A percentile compares a stretch with the other conserved stretches of the same genome.
phyloP scores from a whole-genome alignment of 2,797 vertebrate genomes.

The Eospalax fontanierii region DNA sequence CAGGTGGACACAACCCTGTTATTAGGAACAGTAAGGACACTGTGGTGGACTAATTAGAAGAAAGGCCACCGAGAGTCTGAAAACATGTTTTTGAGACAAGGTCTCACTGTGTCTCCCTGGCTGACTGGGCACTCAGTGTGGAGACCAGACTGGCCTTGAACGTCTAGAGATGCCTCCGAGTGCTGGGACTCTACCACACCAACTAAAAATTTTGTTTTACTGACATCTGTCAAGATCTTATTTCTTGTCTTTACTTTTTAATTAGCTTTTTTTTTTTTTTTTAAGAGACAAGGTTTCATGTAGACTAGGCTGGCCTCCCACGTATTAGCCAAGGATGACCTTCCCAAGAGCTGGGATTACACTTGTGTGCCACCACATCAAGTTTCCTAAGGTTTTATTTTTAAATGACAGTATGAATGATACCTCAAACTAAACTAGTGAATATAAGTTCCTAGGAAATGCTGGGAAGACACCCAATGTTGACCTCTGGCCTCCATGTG shows the following conservation, averaged over 20 bases:
- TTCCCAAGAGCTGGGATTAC: neutral
- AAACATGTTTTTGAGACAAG: neutral
- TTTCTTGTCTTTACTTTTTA: neutral
- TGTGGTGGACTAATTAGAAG: slow-evolving; percentile 17
- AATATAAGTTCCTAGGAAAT: neutral
- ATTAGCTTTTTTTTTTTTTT: neutral
- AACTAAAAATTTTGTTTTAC: neutral
- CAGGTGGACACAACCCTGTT: neutral
- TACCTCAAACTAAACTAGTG: slow-evolving; percentile 28
- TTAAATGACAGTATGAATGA: slow-evolving; percentile 36
- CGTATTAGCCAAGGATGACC: neutral
- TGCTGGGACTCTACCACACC: no score
- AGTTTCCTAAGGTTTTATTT: neutral
- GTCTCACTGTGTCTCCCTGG: no score
- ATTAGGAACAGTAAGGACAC: slow-evolving; percentile 31
- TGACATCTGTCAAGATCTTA: neutral
- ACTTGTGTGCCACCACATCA: neutral
- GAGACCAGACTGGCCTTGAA: no score
- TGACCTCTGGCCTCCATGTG: neutral
- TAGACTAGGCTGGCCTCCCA: neutral
- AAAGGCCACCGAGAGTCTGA: slow-evolving; percentile 32
- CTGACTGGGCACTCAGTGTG: neutral
- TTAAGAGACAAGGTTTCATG: neutral
- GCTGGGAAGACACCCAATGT: no score
- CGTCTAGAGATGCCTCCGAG: no score